phyloP scores from a whole-genome alignment of 2,113 vertebrate genomes.

The Alces alces region DNA sequence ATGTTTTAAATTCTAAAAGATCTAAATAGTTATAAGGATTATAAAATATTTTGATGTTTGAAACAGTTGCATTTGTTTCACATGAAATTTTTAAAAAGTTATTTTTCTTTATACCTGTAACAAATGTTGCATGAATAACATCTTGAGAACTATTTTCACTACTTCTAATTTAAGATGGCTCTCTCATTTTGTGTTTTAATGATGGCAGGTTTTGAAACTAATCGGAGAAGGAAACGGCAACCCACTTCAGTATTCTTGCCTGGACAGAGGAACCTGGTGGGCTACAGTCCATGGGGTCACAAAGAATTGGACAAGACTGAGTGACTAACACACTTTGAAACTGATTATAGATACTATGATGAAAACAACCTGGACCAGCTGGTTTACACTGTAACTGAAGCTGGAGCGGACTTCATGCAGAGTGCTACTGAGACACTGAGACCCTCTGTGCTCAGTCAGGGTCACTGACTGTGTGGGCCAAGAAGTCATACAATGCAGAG shows the following conservation, averaged over 20 bases:
- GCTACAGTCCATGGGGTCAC: not conserved
- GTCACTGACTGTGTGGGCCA: slow-evolving; percentile 52
- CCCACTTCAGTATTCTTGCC: not conserved
- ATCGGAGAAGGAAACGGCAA: not conserved
- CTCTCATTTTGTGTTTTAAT: slow-evolving; percentile 45
- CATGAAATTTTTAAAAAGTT: not conserved
- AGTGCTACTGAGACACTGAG: slow-evolving; percentile 57
- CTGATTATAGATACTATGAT: slow-evolving; percentile 69
- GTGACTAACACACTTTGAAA: not conserved
- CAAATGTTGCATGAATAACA: not conserved
- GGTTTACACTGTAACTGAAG: slow-evolving; percentile 66
- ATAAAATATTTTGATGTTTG: not conserved
- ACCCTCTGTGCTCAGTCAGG: slow-evolving; percentile 67
- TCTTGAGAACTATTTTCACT: not conserved
- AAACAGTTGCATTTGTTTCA: not conserved
- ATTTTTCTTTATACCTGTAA: not conserved
- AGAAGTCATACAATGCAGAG: slow-evolving; percentile 62
- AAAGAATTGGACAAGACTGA: not conserved
- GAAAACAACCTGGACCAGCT: slow-evolving; percentile 63
- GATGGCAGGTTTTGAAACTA: slow-evolving; percentile 54
- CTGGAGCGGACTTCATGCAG: slow-evolving; percentile 55
- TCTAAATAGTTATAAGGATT: not conserved
- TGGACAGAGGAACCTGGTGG: not conserved
- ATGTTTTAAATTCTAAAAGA: not conserved
- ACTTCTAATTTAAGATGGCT: not conserved